A percentile compares a stretch with the other conserved stretches of the same genome.
Conservation (phyloP, 2,113 vertebrate genomes). For the Gulo gulo region DNA sequence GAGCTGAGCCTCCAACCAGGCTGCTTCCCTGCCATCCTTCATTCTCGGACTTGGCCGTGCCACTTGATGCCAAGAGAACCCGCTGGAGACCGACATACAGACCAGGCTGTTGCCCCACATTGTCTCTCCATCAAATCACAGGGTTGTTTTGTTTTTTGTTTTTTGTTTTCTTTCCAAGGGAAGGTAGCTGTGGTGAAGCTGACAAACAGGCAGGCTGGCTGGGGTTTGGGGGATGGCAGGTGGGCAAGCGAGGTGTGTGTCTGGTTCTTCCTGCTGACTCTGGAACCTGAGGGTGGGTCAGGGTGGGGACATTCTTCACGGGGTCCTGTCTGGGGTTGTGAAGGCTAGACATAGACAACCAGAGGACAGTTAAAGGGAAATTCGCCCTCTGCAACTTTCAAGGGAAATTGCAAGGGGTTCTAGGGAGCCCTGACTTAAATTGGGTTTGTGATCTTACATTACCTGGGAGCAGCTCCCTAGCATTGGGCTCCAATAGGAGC, state of each 20-base stretch:
- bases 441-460: slow-evolving; percentile 74
- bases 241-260: neutral
- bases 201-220: slow-evolving; percentile 85
- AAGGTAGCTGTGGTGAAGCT: slow-evolving; percentile 86
- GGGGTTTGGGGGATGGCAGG: slow-evolving; percentile 52
- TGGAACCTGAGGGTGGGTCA: too few relatives aligned
- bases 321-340: slow-evolving; percentile 63
- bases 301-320: slow-evolving; percentile 4
- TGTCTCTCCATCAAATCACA: slow-evolving; percentile 84
- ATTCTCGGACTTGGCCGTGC: slow-evolving; percentile 64
- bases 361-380: slow-evolving; percentile 77
- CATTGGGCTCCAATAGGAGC: slow-evolving; percentile 47
- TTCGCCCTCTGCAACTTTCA: slow-evolving; percentile 62
- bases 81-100: slow-evolving; percentile 79
- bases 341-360: slow-evolving; percentile 70
- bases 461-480: slow-evolving; percentile 55
- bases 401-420: neutral
- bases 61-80: slow-evolving; percentile 77
- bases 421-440: slow-evolving; percentile 74
- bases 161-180: slow-evolving; percentile 78
- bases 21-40: slow-evolving; percentile 72
- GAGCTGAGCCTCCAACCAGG: slow-evolving; percentile 44
- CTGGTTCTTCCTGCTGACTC: neutral
- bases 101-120: slow-evolving; percentile 82
- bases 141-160: neutral